phyloP scores from a whole-genome alignment of 1,140 invertebrate species.

The Ceratina calcarata region DNA sequence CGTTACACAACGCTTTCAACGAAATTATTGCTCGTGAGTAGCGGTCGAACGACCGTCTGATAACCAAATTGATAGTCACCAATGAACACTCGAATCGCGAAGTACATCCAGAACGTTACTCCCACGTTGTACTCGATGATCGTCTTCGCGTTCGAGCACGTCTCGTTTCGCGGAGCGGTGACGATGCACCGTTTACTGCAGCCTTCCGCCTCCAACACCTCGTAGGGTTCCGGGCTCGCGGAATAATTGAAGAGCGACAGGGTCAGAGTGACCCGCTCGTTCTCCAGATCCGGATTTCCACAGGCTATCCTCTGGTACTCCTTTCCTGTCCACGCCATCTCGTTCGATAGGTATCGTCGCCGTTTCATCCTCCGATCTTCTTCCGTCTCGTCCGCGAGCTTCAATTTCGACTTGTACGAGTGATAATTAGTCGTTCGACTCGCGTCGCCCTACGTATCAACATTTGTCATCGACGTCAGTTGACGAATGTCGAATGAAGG shows the following conservation, averaged over 20 bases:
- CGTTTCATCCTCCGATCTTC: slow-evolving; percentile 58
- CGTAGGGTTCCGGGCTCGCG: slow-evolving; percentile 55
- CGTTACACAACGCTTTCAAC: background rate
- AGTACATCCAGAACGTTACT: slow-evolving; percentile 89
- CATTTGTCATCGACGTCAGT: too few relatives aligned
- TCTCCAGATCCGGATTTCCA: slow-evolving; percentile 49
- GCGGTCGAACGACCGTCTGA: too few relatives aligned
- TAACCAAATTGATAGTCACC: slow-evolving; percentile 70
- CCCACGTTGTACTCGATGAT: slow-evolving; percentile 83
- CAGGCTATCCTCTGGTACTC: slow-evolving; percentile 59
- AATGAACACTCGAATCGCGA: slow-evolving; percentile 87
- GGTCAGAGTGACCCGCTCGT: slow-evolving; percentile 64
- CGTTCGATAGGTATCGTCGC: slow-evolving; percentile 56
- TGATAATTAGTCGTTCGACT: slow-evolving; percentile 37
- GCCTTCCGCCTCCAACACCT: slow-evolving; percentile 61
- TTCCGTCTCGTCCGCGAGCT: slow-evolving; percentile 48
- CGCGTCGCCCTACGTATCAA: slow-evolving; percentile 29
- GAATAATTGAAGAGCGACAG: slow-evolving; percentile 72
- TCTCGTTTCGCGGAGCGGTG: slow-evolving; percentile 79
- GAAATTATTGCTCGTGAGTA: too few relatives aligned
- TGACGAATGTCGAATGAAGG: too few relatives aligned
- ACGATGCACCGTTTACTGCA: slow-evolving; percentile 81
- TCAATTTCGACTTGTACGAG: slow-evolving; percentile 63
- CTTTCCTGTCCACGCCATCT: slow-evolving; percentile 54
- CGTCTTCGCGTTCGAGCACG: slow-evolving; percentile 84